Evolutionary conservation across 2,113 vertebrate genomes (phyloP), one percentile per base, ranked within the genome.

Genomic region (Madoqua kirkii): DNA sequence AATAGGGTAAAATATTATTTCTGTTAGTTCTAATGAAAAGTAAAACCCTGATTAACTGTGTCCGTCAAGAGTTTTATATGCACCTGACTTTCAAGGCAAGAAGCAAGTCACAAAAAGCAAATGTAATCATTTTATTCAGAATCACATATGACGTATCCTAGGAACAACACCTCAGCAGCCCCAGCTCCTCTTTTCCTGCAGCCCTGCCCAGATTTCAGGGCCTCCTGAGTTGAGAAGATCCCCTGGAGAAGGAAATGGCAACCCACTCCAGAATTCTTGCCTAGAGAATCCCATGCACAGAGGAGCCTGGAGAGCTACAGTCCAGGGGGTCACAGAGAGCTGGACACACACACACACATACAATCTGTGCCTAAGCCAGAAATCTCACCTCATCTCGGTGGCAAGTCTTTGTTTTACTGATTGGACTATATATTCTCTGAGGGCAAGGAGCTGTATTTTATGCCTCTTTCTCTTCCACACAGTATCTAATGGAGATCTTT

Each of bases 1-100:
- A 95, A 50, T 81, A 40, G 23, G 14, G 4, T 86, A 50, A 97
- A 90, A 31, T 89, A 87, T 12, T 78, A 85, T 85, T 84, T 93
- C 85, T 74, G 1, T 88, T 71, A 14, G 40, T 87, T 86, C 50
- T 71, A 93, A 67, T 83, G 62, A 82, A 91, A 91, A 95, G 23
- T 93, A 79, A 97, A 93, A 67, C 10, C 52, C 90, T 64, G 43
- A 78, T 59, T 88, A 89, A 84, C 50, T 91, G 16, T 29, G 2
- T 74, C 43, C 33, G 55, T 93, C 64, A 87, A 43, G 55, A 92
- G 64, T 88, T 89, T 82, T 60, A 54, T 52, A 60, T 50, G 31
- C 27, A 29, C 52, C 25, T 54, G 60, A 64, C 83, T 89, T 86
- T 40, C 10, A 45, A 13, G 31, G n/a, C 71, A 85, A 91, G n/a